Conservation (phyloP, 2,797 vertebrate species). For the Rousettus madagascariensis region DNA sequence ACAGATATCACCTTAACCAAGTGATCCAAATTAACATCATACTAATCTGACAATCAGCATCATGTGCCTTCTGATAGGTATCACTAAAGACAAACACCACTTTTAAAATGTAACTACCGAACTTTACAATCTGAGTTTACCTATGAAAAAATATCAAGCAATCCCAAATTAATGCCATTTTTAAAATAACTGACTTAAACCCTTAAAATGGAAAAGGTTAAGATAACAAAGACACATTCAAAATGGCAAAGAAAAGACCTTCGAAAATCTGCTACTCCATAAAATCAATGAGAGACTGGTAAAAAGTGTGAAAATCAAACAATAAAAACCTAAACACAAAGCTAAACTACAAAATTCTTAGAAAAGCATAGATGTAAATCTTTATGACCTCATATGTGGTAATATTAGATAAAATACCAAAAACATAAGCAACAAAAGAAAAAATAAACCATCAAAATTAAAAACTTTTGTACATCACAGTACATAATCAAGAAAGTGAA, state of each 20-base stretch:
- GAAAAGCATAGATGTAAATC: not conserved
- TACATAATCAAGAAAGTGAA: not conserved
- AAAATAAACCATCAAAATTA: not conserved
- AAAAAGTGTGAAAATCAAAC: not conserved
- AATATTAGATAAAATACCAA: not conserved
- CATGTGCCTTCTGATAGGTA: not conserved
- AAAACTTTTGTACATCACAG: not conserved
- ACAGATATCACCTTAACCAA: not conserved
- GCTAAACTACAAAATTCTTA: not conserved
- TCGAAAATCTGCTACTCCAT: not conserved
- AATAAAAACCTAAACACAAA: not conserved
- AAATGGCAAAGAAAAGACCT: not conserved
- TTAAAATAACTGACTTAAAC: not conserved
- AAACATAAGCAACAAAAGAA: not conserved
- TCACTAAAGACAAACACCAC: not conserved
- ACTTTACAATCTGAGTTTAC: not conserved
- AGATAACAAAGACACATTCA: not conserved
- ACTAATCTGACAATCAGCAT: not conserved
- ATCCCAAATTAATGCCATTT: not conserved
- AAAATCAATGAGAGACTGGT: not conserved
- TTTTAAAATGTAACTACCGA: not conserved
- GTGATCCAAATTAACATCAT: not conserved
- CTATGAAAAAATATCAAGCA: not conserved
- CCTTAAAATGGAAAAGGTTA: not conserved
- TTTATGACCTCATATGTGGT: not conserved